Percentiles rank a stretch among this genome's conserved stretches.
Evolutionary conservation across 2,888 invertebrate species (phyloP).

Genomic region (Zonitis immaculata): DNA sequence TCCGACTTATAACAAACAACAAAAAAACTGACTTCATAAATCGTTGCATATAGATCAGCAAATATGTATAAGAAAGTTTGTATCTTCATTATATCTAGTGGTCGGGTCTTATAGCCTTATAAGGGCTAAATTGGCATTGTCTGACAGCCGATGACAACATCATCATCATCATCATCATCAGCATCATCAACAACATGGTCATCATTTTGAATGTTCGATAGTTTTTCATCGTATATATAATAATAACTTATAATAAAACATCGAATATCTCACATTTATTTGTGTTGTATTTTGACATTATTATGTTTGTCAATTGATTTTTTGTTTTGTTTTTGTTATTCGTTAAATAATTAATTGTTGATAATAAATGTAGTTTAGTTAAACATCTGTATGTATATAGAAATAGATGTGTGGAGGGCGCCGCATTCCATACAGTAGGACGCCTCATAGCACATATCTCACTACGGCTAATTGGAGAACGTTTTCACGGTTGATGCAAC

Average conservation of each 20-base stretch:
- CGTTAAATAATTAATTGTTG: conserved; percentile 36
- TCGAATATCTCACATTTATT: conserved; percentile 44
- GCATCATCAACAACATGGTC: conserved; percentile 49
- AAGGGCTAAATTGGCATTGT: conserved; percentile 48
- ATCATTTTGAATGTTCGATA: conserved; percentile 33
- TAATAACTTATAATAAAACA: too few relatives aligned
- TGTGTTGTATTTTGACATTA: conserved; percentile 33
- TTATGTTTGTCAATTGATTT: too few relatives aligned
- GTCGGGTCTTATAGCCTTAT: conserved; percentile 46
- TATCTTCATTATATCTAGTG: conserved; percentile 49
- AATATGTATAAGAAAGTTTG: conserved; percentile 46
- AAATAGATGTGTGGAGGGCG: conserved; percentile 18
- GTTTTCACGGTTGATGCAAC: conserved; percentile 45
- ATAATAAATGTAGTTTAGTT: conserved; percentile 37
- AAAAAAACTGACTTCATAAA: conserved; percentile 47
- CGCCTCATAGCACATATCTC: conserved; percentile 41
- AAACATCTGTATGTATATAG: conserved; percentile 24
- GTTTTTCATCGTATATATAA: background rate
- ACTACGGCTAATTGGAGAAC: conserved; percentile 47
- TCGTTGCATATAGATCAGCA: conserved; percentile 41
- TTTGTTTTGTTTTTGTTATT: too few relatives aligned
- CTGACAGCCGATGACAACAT: conserved; percentile 50
- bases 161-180: conserved; percentile 49
- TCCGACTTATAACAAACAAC: conserved; percentile 35
- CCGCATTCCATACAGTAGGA: conserved; percentile 34